A percentile compares a stretch with the other conserved stretches of the same genome.
Evolutionary conservation across 2,797 vertebrate genomes (phyloP).

Genomic region (Petrocephalus sullivani): DNA sequence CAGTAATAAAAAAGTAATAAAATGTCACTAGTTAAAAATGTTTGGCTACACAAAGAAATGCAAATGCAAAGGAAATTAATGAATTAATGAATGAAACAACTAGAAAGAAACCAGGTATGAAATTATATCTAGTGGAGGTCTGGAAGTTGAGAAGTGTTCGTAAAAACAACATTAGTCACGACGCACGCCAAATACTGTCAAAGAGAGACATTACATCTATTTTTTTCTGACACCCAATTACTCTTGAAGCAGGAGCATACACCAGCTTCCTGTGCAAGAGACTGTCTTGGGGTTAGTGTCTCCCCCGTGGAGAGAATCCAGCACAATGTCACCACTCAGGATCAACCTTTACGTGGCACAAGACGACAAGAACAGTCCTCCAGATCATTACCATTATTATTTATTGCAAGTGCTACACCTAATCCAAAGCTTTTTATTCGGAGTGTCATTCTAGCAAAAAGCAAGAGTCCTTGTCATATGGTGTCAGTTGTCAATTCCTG

Average conservation of each 20-base stretch:
- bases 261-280: constrained; percentile 1
- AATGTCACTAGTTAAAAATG: background rate
- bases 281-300: background rate
- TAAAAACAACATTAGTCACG: background rate
- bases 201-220: background rate
- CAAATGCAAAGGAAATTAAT: background rate
- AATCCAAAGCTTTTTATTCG: background rate
- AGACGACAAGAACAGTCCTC: background rate
- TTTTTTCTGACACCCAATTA: constrained; percentile 11
- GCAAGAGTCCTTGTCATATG: background rate
- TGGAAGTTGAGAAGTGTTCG: background rate
- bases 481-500: background rate
- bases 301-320: background rate
- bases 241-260: background rate
- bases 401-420: background rate
- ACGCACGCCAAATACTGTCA: background rate
- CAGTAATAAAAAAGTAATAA: background rate
- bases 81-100: background rate
- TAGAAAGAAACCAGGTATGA: background rate
- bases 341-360: background rate
- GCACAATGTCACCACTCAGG: background rate
- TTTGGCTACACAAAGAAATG: background rate
- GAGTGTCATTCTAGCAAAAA: background rate
- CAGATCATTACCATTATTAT: background rate
- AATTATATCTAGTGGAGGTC: background rate